A percentile compares a stretch with the other conserved stretches of the same genome.
Conservation (phyloP, 92 coral and sea anemone species). For the Paramuricea clavata region DNA sequence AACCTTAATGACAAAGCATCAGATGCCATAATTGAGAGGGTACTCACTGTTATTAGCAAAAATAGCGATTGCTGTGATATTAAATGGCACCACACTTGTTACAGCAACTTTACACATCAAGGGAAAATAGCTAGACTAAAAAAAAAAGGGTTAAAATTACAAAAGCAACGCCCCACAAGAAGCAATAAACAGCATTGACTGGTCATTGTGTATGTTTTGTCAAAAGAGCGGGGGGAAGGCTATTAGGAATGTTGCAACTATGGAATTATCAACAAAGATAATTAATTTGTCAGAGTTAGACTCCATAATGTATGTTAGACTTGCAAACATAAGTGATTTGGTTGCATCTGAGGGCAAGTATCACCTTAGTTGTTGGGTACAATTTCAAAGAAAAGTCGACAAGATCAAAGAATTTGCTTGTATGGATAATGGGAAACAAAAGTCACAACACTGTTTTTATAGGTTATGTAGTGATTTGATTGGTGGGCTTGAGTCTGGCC, state of each 20-base stretch:
- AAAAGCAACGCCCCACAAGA: not conserved
- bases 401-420: not conserved
- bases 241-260: not conserved
- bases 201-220: conserved; percentile 1
- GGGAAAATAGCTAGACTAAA: not conserved
- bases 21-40: not conserved
- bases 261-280: not conserved
- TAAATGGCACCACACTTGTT: not conserved
- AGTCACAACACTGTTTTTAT: conserved; percentile 1
- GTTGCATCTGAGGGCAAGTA: conserved; percentile 28
- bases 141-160: not conserved
- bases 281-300: conserved; percentile 1
- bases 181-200: not conserved
- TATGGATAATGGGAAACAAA: too few relatives aligned
- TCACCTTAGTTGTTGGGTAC: conserved; percentile 5
- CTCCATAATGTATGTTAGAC: not conserved
- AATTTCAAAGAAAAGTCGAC: not conserved
- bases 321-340: not conserved
- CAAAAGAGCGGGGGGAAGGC: not conserved
- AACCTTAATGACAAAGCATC: not conserved
- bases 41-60: not conserved
- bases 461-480: not conserved
- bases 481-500: too few relatives aligned
- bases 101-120: not conserved
- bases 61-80: not conserved